Percentiles rank a stretch among this genome's conserved stretches.
Conservation (phyloP, 1,140 invertebrate genomes). For the Goniozus legneri region DNA sequence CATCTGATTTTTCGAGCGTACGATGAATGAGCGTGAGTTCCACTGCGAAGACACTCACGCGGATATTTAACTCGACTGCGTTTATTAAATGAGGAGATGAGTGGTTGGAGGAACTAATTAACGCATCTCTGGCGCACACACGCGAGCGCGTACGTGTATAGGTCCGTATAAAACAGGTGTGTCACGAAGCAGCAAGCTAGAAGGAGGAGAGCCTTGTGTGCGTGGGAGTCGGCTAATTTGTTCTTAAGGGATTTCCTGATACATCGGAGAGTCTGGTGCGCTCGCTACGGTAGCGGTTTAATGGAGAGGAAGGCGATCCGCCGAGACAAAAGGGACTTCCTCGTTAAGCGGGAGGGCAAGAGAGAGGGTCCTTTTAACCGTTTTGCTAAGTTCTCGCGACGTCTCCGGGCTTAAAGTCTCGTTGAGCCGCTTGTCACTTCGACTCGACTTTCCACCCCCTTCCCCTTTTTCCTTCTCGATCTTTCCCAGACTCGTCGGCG, state of each 20-base stretch:
- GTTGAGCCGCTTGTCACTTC: constrained; percentile 28
- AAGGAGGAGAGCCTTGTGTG: no score
- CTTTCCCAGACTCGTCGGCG: background rate
- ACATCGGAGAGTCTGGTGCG: constrained; percentile 11
- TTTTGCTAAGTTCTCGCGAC: constrained; percentile 32
- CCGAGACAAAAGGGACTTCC: constrained; percentile 26
- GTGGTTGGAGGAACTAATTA: no score
- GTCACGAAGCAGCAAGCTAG: no score
- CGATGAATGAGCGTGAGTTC: no score
- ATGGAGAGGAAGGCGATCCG: constrained; percentile 22
- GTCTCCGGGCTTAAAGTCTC: constrained; percentile 38
- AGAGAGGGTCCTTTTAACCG: constrained; percentile 27
- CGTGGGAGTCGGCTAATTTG: constrained; percentile 12
- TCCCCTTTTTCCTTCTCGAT: constrained; percentile 1
- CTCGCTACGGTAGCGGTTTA: no score
- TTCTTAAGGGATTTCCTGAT: constrained; percentile 14
- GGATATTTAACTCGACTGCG: no score
- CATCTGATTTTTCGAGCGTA: no score
- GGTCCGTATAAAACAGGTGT: no score
- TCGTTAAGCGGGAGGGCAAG: constrained; percentile 23
- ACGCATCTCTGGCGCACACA: no score
- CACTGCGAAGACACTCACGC: no score
- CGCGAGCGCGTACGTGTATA: no score
- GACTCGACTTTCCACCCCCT: background rate
- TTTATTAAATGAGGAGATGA: no score